Evolutionary conservation across 2,113 vertebrate species (phyloP).

Genomic region (Dascyllus trimaculatus): DNA sequence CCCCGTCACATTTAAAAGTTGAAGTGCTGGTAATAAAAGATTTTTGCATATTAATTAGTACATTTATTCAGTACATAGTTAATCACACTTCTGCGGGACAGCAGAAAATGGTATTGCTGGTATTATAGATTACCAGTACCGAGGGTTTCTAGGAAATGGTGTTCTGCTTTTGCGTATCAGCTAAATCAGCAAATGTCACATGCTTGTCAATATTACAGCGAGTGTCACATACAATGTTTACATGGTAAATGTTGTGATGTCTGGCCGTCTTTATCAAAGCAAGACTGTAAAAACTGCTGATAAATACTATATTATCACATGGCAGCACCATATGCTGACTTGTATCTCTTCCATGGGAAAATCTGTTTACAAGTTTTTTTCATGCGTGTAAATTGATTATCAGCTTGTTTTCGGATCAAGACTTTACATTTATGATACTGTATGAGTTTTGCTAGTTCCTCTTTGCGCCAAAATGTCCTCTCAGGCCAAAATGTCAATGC

Average conservation of each 20-base stretch:
- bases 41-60: background rate
- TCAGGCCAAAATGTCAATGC: background rate
- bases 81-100: background rate
- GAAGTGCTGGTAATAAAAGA: background rate
- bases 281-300: background rate
- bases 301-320: slow-evolving; percentile 6
- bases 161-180: slow-evolving; percentile 11
- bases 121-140: background rate
- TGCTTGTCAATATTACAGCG: slow-evolving; percentile 26
- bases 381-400: slow-evolving; percentile 7
- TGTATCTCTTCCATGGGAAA: slow-evolving; percentile 4
- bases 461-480: background rate
- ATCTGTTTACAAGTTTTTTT: background rate
- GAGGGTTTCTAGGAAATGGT: slow-evolving; percentile 19
- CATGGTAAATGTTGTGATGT: slow-evolving; percentile 29
- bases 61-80: background rate
- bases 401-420: background rate
- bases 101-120: background rate
- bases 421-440: background rate
- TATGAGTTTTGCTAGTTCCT: background rate
- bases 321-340: background rate
- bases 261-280: slow-evolving; percentile 17
- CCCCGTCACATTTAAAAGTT: background rate
- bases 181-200: slow-evolving; percentile 38
- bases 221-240: slow-evolving; percentile 33